Base-by-base conservation (phyloP, 2,797 vertebrate species). In the Anguilla marmorata region DNA sequence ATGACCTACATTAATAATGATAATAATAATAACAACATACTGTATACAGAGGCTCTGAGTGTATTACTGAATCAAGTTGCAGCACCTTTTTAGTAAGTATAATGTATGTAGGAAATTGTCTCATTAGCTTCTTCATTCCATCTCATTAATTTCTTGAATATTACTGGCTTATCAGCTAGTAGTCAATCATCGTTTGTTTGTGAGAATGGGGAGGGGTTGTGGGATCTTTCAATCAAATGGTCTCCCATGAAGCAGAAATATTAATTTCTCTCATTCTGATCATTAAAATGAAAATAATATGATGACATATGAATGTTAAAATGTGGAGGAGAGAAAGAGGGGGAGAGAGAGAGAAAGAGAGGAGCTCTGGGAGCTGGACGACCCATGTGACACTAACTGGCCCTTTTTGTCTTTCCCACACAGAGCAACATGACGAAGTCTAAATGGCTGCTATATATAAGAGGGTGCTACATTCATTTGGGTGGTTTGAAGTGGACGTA, bases 391-490 rank as follows among this genome's bases (percentile, higher is more conserved):
- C 94, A 94, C 86, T 45, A 90, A 86, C 94, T 92, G 93, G 91
- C 94, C 93, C 90, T 94, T 93, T 95, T 95, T 95, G 93, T 96
- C 93, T 95, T 96, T 96, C 95, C 96, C 96, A 96, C 95, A 95
- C 95, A 94, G 93, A 92, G 91, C 93, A 92, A 94, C 93, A 94
- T 94, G 94, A 94, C 89, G 85, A 85, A 92, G 93, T 92, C 93
- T 95, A 93, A 91, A 94, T 93, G 93, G 92, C 93, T 92, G 90
- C 92, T 90, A 89, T 89, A 89, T 89, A 89, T 89, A 89, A 69
- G 86, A 87, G 87, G 83, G 56, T 87, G 80, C 74, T 54, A 37
- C 83, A 79, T 87, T 74, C 19, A 85, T 85, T 33, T 87, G 83
- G 84, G 82, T 74, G 48, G 83, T 72, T 52, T 85, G 72, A 66